Conservation (phyloP, 2,113 vertebrate genomes). For the Collichthys lucidus region DNA sequence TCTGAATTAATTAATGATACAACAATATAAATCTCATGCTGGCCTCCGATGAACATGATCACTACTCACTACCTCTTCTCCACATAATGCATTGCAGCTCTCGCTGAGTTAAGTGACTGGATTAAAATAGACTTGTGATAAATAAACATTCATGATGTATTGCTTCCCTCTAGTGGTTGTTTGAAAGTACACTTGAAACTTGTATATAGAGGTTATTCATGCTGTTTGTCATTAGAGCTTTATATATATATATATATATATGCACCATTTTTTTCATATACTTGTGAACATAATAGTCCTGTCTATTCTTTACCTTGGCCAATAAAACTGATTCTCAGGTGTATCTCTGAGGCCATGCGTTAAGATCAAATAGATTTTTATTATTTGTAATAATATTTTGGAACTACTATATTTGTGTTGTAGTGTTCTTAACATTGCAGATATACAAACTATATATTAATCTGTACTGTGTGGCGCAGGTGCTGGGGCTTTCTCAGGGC, state of each 20-base stretch:
- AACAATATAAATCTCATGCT: not conserved
- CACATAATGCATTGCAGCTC: conserved; percentile 2
- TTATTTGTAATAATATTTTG: not conserved
- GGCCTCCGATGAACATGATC: conserved; percentile 8
- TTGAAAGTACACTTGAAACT: conserved; percentile 5
- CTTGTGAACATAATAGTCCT: no score
- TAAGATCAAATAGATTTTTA: not conserved
- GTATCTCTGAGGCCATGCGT: not conserved
- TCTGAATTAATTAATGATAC: not conserved
- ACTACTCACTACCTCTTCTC: not conserved
- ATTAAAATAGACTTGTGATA: no score
- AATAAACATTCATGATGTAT: conserved; percentile 16
- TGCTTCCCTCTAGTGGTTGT: conserved; percentile 79
- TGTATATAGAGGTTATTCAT: no score
- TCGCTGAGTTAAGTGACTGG: not conserved
- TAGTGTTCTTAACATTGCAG: not conserved
- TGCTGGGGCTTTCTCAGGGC: conserved; percentile 97
- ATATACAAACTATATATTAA: not conserved
- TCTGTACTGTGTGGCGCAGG: conserved; percentile 74
- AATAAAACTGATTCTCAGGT: no score
- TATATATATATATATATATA: no score
- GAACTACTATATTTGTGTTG: not conserved
- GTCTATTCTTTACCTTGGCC: no score
- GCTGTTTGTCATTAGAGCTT: no score
- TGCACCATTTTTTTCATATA: no score